Percentiles rank a stretch among this genome's conserved stretches.
These are phyloP conservation scores for Deilephila porcellus DNA, from an alignment of 2,888 invertebrate species.

Conservation along the genomic window DNA sequence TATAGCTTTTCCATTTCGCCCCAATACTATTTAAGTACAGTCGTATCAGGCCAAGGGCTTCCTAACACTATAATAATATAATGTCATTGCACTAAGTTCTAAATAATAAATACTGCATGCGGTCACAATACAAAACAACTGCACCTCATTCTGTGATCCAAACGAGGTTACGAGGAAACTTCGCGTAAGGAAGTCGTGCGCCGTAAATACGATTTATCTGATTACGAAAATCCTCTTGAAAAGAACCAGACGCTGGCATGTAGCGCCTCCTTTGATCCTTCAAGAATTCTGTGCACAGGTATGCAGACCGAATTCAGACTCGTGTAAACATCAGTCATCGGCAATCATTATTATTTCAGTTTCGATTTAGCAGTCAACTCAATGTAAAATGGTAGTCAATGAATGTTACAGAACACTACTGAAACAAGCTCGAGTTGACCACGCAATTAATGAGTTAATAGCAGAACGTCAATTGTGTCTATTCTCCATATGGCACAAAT, in stretches of 20 bases:
- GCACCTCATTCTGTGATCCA: slow-evolving; percentile 33
- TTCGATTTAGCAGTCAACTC: neutral
- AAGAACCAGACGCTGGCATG: slow-evolving; percentile 65
- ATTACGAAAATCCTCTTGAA: slow-evolving; percentile 71
- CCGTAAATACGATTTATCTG: slow-evolving; percentile 67
- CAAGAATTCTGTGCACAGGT: slow-evolving; percentile 58
- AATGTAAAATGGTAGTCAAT: neutral
- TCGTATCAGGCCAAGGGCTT: neutral
- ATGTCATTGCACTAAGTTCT: neutral
- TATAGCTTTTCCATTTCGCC: too few species aligned
- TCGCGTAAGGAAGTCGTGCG: slow-evolving; percentile 66
- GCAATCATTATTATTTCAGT: slow-evolving; percentile 54
- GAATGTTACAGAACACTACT: neutral
- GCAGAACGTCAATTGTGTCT: neutral
- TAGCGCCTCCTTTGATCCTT: slow-evolving; percentile 71
- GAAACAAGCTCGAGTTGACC: neutral
- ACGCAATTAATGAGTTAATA: too few species aligned
- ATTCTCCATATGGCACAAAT: neutral
- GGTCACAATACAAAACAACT: slow-evolving; percentile 28
- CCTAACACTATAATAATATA: neutral
- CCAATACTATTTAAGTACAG: too few species aligned
- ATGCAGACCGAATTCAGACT: slow-evolving; percentile 56
- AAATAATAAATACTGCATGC: neutral
- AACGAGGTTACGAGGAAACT: slow-evolving; percentile 46
- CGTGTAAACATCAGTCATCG: slow-evolving; percentile 63